These are phyloP conservation scores for Hydrophis major DNA, from an alignment of 2,797 vertebrate genomes.

Conservation along the genomic window DNA sequence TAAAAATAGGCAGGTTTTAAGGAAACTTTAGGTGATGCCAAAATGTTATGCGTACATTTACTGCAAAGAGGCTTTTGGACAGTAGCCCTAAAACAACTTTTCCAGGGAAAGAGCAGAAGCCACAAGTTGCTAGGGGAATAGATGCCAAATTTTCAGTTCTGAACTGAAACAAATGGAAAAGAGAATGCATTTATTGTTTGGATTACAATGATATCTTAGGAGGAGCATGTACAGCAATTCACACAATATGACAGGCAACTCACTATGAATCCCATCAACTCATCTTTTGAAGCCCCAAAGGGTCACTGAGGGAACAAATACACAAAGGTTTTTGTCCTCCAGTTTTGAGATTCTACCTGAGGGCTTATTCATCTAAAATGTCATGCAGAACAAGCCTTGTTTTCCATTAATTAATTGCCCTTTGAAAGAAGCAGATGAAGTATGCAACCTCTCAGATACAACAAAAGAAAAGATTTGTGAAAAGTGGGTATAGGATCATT, in stretches of 20 bases:
- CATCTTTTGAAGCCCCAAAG: neutral
- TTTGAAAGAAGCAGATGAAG: neutral
- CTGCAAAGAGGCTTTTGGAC: neutral
- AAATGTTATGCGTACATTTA: neutral
- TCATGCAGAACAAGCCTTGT: slow-evolving; percentile 29
- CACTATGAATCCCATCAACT: neutral
- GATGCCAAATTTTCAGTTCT: too few species aligned
- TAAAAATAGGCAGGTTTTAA: slow-evolving; percentile 18
- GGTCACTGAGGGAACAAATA: neutral
- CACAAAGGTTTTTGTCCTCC: neutral
- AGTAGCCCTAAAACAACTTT: neutral
- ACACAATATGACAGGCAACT: neutral
- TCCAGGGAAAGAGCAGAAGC: neutral
- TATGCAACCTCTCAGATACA: slow-evolving; percentile 28
- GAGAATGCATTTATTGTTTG: neutral
- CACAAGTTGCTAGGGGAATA: neutral
- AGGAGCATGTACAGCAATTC: neutral
- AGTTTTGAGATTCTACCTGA: neutral
- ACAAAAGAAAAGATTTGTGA: slow-evolving; percentile 34
- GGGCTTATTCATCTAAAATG: neutral
- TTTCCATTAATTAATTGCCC: slow-evolving; percentile 18
- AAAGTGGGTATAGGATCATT: slow-evolving; percentile 56
- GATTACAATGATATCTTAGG: neutral
- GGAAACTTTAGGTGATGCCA: neutral
- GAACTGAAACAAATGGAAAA: neutral